Evolutionary conservation across 92 coral and sea anemone species (phyloP).

Genomic region (Scolanthus callimorphus): DNA sequence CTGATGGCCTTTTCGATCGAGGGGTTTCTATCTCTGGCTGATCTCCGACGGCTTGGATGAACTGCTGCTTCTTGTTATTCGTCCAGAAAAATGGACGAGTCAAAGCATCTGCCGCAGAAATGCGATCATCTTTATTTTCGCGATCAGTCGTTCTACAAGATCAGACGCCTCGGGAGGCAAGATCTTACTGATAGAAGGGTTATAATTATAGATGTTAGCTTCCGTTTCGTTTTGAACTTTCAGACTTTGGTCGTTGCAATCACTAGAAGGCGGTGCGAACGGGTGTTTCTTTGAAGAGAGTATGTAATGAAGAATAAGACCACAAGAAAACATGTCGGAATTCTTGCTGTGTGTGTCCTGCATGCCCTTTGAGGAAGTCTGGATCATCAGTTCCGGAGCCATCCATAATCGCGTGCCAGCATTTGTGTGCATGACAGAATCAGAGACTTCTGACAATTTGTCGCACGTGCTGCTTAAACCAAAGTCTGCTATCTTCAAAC

Average conservation of each 20-base stretch:
- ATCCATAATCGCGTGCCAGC: conserved; percentile 25
- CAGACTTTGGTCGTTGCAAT: not conserved
- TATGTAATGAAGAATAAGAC: conserved; percentile 11
- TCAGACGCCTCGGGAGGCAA: conserved; percentile 24
- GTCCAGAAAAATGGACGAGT: no score
- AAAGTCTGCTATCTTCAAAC: no score
- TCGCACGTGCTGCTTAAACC: conserved; percentile 19
- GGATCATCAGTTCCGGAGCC: not conserved
- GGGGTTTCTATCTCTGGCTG: conserved; percentile 51
- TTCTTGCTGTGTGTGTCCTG: not conserved
- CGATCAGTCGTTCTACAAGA: conserved; percentile 16
- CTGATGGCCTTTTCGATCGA: no score
- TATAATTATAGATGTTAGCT: conserved; percentile 1
- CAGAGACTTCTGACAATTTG: no score
- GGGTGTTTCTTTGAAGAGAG: no score
- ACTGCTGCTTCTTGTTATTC: no score
- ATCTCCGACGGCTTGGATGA: no score
- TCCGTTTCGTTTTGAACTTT: conserved; percentile 6
- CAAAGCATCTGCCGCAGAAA: conserved; percentile 8
- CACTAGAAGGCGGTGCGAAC: conserved; percentile 1
- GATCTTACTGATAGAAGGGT: not conserved
- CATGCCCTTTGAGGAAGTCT: no score
- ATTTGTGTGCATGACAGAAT: no score
- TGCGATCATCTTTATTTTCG: conserved; percentile 6
- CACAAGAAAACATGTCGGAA: conserved; percentile 20